Conservation (phyloP, 2,888 invertebrate species). For the Sicus ferrugineus region DNA sequence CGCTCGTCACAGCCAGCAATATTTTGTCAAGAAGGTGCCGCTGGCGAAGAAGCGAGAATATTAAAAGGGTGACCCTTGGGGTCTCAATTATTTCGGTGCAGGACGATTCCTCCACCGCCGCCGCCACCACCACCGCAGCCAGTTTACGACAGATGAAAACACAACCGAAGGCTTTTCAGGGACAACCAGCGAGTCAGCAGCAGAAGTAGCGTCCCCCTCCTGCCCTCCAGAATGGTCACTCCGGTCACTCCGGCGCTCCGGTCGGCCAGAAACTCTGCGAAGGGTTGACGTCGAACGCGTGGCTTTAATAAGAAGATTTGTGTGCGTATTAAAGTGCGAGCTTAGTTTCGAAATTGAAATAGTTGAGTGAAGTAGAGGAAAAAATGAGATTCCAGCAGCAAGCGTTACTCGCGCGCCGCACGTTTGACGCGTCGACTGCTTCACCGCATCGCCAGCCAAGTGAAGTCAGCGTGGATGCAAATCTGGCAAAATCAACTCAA, state of each 20-base stretch:
- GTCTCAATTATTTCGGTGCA: neutral
- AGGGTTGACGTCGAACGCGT: constrained; percentile 4
- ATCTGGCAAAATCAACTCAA: constrained; percentile 27
- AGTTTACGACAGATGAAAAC: no score
- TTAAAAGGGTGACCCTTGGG: neutral
- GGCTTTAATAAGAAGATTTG: constrained; percentile 50
- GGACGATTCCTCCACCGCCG: neutral
- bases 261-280: no score
- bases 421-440: no score
- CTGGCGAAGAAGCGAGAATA: constrained; percentile 10
- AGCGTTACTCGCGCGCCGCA: no score
- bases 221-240: neutral
- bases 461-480: no score
- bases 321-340: constrained; percentile 51
- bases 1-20: neutral
- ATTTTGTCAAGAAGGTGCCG: constrained; percentile 6
- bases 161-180: no score
- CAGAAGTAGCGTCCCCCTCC: neutral
- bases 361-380: no score
- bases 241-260: neutral
- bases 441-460: no score
- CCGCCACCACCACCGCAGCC: neutral
- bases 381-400: no score
- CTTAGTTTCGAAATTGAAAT: constrained; percentile 48
- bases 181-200: neutral